Evolutionary conservation across 2,113 vertebrate genomes (phyloP).

Genomic region (Dipodomys stephensi): DNA sequence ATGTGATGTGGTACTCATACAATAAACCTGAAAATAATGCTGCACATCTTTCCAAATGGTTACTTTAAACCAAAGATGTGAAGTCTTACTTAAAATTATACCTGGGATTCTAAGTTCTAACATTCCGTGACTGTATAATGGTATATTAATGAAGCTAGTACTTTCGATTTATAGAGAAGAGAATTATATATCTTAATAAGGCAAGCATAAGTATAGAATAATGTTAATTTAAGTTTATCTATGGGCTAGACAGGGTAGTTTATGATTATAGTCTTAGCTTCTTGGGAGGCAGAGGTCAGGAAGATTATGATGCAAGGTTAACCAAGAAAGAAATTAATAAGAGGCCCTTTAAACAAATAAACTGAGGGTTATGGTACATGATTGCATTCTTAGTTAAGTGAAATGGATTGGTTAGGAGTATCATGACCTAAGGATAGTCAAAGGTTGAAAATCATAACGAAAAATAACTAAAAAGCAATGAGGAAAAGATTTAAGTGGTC

Average conservation of each 20-base stretch:
- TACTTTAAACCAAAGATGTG: not conserved
- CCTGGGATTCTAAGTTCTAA: not conserved
- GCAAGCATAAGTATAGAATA: not conserved
- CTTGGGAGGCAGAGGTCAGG: too few relatives aligned
- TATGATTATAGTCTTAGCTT: too few relatives aligned
- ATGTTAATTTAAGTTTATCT: conserved; percentile 6
- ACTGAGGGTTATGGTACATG: too few relatives aligned
- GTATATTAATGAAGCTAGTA: not conserved
- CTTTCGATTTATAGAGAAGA: not conserved
- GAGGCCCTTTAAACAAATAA: too few relatives aligned
- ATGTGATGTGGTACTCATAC: not conserved
- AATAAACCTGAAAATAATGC: not conserved
- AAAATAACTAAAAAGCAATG: too few relatives aligned
- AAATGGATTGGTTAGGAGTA: too few relatives aligned
- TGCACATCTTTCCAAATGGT: not conserved
- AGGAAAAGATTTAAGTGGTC: too few relatives aligned
- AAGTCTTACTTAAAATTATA: not conserved
- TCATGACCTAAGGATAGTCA: too few relatives aligned
- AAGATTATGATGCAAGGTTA: too few relatives aligned
- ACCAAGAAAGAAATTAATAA: too few relatives aligned
- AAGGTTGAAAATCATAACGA: too few relatives aligned
- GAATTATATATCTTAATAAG: not conserved
- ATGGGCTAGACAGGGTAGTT: not conserved
- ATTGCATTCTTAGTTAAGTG: too few relatives aligned
- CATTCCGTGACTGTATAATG: not conserved